A percentile compares a stretch with the other conserved stretches of the same genome.
Evolutionary conservation across 2,797 vertebrate species (phyloP).

Genomic region (Anas bernieri): DNA sequence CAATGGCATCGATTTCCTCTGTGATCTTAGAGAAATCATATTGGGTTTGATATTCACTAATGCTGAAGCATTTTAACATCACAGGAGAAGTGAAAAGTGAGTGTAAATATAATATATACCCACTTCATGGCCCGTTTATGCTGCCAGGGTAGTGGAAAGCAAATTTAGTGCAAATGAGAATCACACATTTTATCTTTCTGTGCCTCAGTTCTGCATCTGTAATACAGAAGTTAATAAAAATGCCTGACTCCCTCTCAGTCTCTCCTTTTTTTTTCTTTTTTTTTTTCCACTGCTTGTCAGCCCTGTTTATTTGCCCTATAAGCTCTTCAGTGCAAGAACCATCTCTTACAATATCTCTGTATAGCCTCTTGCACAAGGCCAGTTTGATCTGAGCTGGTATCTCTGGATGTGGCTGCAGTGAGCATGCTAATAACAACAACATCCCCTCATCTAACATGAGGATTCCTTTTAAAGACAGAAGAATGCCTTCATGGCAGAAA

Average conservation of each 20-base stretch:
- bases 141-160: conserved; percentile 60
- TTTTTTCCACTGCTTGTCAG: not conserved
- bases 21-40: conserved; percentile 23
- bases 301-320: not conserved
- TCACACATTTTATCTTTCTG: conserved; percentile 60
- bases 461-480: not conserved
- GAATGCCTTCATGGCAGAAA: not conserved
- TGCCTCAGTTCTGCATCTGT: conserved; percentile 53
- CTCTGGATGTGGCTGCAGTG: not conserved
- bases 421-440: not conserved
- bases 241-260: not conserved
- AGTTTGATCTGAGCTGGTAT: not conserved
- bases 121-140: conserved; percentile 62
- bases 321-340: not conserved
- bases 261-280: not conserved
- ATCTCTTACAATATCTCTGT: not conserved
- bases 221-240: conserved; percentile 64
- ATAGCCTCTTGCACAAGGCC: not conserved
- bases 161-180: conserved; percentile 69
- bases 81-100: conserved; percentile 57
- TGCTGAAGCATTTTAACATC: conserved; percentile 52
- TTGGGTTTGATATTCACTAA: conserved; percentile 38
- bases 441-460: not conserved
- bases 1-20: conserved; percentile 8
- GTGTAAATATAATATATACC: conserved; percentile 63